Conservation (phyloP, 23 tunicate genomes). For the Phallusia fumigata region DNA sequence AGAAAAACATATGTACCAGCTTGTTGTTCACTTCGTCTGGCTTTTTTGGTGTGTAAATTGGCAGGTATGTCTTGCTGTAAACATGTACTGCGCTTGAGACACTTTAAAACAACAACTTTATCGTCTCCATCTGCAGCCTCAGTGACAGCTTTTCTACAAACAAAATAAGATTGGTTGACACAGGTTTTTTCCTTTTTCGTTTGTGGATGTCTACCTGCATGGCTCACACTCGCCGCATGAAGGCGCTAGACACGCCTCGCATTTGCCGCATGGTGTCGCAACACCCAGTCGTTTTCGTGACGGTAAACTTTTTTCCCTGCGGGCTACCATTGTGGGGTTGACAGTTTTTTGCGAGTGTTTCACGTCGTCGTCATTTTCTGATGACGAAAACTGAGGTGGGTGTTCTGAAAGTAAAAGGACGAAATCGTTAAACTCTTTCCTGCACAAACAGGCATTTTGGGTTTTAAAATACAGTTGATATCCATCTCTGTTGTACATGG, state of each 20-base stretch:
- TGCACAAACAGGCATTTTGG: background rate
- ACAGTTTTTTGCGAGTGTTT: background rate
- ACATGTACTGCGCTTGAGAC: background rate
- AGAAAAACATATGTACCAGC: background rate
- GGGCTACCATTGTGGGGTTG: background rate
- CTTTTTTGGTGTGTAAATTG: background rate
- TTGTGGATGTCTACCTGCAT: slow-evolving; percentile 48
- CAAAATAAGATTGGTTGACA: background rate
- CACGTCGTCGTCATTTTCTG: slow-evolving; percentile 30
- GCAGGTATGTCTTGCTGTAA: background rate
- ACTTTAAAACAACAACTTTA: background rate
- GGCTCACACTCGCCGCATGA: slow-evolving; percentile 60
- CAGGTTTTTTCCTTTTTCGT: no score
- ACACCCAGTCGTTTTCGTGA: background rate
- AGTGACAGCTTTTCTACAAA: background rate
- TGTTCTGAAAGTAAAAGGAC: background rate
- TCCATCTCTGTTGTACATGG: background rate
- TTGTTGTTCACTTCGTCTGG: background rate
- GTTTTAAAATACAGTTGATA: background rate
- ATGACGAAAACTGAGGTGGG: slow-evolving; percentile 28
- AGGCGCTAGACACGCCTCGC: slow-evolving; percentile 47
- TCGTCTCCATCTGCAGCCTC: background rate
- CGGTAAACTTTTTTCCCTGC: background rate
- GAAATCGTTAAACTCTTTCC: background rate
- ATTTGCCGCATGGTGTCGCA: slow-evolving; percentile 31